Evolutionary conservation across 2,888 invertebrate genomes (phyloP), one percentile per base, ranked within the genome.

Genomic region (Heteropelma amictum): DNA sequence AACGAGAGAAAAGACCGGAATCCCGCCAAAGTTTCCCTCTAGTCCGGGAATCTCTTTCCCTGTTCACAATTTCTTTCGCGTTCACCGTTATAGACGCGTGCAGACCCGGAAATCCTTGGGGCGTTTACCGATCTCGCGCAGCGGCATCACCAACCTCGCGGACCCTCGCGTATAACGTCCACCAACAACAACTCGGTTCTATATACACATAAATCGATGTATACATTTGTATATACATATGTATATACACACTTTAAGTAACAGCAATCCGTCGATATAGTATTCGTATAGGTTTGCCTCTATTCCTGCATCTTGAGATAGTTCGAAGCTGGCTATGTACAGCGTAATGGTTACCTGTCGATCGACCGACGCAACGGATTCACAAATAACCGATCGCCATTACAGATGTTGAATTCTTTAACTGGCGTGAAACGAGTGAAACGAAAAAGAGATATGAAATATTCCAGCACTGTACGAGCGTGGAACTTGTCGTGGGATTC

Each of bases 31-130:
- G 56, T 54, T 67, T 45, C 30, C 30, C 42, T 63, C 21, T 0
- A 26, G 17, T 35, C 49, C 51, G 40, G 56, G 56, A 60, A 45
- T 45, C 45, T 54, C 42, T 19, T 28, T 8, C 38, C 56, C 28
- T 53, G 30, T 40, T 45, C 60, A 60, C 74, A 63, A 73, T 70
- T 74, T 77, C 65, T 56, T 70, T 30, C 17, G 17, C 47, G 40
- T 74, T 65, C 51, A 74, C 77, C 79, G 77, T 79, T 79, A 78
- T 60, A 75, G 76, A 68, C 77, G 77, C 77, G 73, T 77, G 79
- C 73, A 79, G 60, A 79, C 78, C 78, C 79, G 82, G 82, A 83
- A 82, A 81, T 82, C 82, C 82, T 82, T 77, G 72, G 76, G 82
- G 82, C 83, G 80, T 80, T 79, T 77, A 79, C 78, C 75, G 75